Percentiles rank a stretch among this genome's conserved stretches.
These are phyloP conservation scores for Nothocercus julius DNA, from an alignment of 2,113 vertebrate species.

Conservation along the genomic window DNA sequence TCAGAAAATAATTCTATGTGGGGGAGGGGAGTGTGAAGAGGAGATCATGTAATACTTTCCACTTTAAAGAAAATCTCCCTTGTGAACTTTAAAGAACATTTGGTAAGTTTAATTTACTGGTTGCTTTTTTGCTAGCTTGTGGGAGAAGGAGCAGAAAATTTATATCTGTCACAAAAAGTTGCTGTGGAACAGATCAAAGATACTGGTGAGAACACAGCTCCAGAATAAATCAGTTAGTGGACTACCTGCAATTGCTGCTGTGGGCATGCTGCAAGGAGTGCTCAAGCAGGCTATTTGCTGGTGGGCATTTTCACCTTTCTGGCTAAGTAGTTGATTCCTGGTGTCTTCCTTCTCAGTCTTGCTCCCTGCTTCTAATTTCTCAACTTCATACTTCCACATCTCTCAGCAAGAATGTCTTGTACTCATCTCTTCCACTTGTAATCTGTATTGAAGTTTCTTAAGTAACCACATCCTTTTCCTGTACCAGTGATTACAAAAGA, in stretches of 20 bases:
- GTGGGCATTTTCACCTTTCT: too few relatives aligned
- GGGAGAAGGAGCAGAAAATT: background rate
- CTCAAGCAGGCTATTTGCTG: background rate
- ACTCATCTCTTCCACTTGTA: background rate
- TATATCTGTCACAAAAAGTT: background rate
- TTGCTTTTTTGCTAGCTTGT: background rate
- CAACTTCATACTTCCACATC: background rate
- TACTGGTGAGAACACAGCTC: background rate
- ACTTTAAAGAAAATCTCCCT: fast-evolving
- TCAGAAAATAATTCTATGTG: background rate
- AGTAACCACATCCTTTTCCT: background rate
- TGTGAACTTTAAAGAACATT: background rate
- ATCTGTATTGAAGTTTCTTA: background rate
- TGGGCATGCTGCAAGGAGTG: background rate
- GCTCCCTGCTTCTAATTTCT: background rate
- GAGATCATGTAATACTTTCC: background rate
- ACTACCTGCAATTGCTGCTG: background rate
- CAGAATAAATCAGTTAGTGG: background rate
- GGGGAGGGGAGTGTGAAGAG: background rate
- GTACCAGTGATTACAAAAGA: background rate
- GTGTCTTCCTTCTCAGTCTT: background rate
- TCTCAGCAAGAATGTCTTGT: background rate
- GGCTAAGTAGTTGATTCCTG: background rate
- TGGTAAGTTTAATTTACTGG: background rate
- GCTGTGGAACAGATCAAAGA: background rate